These are phyloP conservation scores for Trichosurus vulpecula DNA, from an alignment of 2,797 vertebrate species.

Conservation along the genomic window DNA sequence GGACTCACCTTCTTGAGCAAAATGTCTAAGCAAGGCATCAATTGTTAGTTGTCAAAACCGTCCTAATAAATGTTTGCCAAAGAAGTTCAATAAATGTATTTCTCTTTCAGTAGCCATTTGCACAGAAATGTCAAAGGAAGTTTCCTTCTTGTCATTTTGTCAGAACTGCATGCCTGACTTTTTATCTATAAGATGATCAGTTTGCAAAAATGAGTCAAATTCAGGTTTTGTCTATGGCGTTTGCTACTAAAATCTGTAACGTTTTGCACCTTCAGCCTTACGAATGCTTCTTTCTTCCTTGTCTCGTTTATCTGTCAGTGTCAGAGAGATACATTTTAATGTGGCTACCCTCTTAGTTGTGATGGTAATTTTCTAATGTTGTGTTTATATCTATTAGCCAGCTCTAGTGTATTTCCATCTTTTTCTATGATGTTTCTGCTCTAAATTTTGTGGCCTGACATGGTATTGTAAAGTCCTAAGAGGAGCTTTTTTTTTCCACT, in stretches of 20 bases:
- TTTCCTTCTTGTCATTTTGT: slow-evolving; percentile 76
- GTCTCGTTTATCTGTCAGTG: slow-evolving; percentile 68
- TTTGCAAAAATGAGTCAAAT: slow-evolving; percentile 84
- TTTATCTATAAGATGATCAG: slow-evolving; percentile 81
- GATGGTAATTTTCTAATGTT: slow-evolving; percentile 44
- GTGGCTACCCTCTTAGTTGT: slow-evolving; percentile 71
- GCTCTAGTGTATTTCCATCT: slow-evolving; percentile 50
- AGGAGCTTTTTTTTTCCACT: slow-evolving; percentile 57
- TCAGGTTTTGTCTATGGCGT: slow-evolving; percentile 82
- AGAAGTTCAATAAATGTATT: slow-evolving; percentile 85
- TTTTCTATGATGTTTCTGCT: slow-evolving; percentile 71
- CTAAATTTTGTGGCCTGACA: slow-evolving; percentile 56
- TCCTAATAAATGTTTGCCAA: slow-evolving; percentile 90
- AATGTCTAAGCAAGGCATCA: slow-evolving; percentile 78
- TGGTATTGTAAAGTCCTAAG: slow-evolving; percentile 58
- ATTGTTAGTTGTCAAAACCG: slow-evolving; percentile 83
- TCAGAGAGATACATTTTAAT: slow-evolving; percentile 58
- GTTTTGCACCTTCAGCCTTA: slow-evolving; percentile 91
- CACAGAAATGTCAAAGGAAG: slow-evolving; percentile 74
- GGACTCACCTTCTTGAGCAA: slow-evolving; percentile 75
- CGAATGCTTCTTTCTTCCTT: slow-evolving; percentile 83
- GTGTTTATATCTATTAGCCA: slow-evolving; percentile 38
- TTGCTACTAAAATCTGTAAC: slow-evolving; percentile 88
- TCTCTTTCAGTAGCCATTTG: slow-evolving; percentile 78
- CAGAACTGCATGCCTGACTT: slow-evolving; percentile 85